Evolutionary conservation across 2,113 vertebrate genomes (phyloP).

Genomic region (Reinhardtius hippoglossoides): DNA sequence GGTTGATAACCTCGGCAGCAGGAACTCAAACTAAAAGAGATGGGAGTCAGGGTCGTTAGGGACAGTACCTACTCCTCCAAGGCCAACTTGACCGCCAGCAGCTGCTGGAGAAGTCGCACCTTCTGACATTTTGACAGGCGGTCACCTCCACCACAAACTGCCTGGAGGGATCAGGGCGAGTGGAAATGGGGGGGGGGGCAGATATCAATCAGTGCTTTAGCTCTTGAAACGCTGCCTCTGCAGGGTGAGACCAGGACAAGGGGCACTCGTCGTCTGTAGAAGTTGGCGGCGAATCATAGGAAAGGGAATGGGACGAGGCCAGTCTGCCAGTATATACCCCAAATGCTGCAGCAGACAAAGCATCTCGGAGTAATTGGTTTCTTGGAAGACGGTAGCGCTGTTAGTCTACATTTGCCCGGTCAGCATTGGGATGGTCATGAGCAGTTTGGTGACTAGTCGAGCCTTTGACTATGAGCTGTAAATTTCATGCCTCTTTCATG

Average conservation of each 20-base stretch:
- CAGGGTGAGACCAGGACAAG: too few species aligned
- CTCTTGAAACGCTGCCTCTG: neutral
- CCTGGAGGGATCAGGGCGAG: neutral
- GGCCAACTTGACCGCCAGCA: neutral
- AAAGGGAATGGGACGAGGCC: neutral
- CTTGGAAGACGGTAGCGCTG: too few species aligned
- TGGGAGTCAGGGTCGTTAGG: too few species aligned
- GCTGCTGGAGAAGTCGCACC: neutral
- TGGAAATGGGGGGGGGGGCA: neutral
- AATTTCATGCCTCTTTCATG: neutral
- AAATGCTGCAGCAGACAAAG: neutral
- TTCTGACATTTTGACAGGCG: neutral
- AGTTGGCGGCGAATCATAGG: neutral
- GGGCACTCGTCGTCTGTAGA: neutral
- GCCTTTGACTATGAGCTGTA: neutral
- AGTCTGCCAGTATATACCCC: neutral
- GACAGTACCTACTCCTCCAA: neutral
- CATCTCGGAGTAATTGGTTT: too few species aligned
- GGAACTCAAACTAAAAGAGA: too few species aligned
- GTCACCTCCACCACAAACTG: neutral
- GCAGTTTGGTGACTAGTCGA: too few species aligned
- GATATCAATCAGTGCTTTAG: neutral
- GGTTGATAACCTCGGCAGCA: too few species aligned
- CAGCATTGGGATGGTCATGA: too few species aligned
- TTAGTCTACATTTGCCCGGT: too few species aligned